phyloP scores from a whole-genome alignment of 2,113 vertebrate species.

The Seriola rivoliana region DNA sequence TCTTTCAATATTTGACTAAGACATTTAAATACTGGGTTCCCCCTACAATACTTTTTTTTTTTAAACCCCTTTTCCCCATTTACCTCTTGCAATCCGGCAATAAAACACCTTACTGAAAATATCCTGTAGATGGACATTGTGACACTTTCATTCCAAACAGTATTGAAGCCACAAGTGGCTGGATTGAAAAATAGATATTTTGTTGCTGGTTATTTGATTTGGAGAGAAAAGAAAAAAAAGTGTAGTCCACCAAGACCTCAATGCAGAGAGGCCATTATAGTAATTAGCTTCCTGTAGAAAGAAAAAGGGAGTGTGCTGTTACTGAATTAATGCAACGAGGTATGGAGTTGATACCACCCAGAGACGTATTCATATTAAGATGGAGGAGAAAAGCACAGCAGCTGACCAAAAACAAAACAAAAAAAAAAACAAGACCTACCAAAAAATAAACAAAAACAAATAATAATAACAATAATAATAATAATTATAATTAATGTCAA shows the following conservation, averaged over 20 bases:
- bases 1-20: constrained; percentile 78
- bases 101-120: constrained; percentile 66
- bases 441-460: not conserved
- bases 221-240: constrained; percentile 25
- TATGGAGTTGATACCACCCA: constrained; percentile 75
- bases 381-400: constrained; percentile 56
- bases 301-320: constrained; percentile 57
- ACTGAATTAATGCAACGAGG: constrained; percentile 71
- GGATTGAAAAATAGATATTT: constrained; percentile 81
- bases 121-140: constrained; percentile 64
- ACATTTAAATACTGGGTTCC: constrained; percentile 85
- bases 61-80: constrained; percentile 23
- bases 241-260: constrained; percentile 34
- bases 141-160: constrained; percentile 47
- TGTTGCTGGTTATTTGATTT: constrained; percentile 74
- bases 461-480: constrained; percentile 25
- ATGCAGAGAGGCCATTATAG: constrained; percentile 34
- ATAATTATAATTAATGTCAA: not conserved
- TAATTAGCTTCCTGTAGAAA: constrained; percentile 64
- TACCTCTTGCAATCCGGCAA: constrained; percentile 59
- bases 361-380: constrained; percentile 56
- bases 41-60: constrained; percentile 63
- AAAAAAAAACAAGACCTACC: constrained; percentile 3
- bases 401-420: constrained; percentile 38
- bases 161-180: constrained; percentile 56